Evolutionary conservation across 2,113 vertebrate genomes (phyloP), one percentile per base, ranked within the genome.

Genomic region (Megaleporinus macrocephalus): DNA sequence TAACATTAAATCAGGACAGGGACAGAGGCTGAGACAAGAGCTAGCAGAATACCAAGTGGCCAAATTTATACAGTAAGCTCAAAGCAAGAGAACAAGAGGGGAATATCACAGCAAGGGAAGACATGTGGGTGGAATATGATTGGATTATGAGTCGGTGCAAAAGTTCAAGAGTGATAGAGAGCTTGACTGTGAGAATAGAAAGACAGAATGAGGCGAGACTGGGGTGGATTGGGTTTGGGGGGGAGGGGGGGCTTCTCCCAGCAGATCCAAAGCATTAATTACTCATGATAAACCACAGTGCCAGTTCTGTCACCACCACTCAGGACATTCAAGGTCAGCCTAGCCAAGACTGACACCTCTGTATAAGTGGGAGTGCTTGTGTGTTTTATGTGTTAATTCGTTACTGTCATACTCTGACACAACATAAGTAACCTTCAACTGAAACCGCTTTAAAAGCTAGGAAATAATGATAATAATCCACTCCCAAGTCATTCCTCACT

Each of bases 251-350:
- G 29, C 4, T 41, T 74, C n/a, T 68, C 24, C 44, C 44, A 53
- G 36, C 62, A 81, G 71, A 81, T 6, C 61, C 74, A 22, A 49
- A 68, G 51, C 63, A 79, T 79, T 75, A 73, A 74, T 74, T 79
- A 79, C 76, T 70, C 63, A 82, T 80, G 62, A 77, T 85, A 85
- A 79, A 79, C 82, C 81, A 63, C 59, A 62, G 55, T 65, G 53
- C 41, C 26, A 36, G 44, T 59, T 22, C 75, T 79, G 74, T 74
- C 57, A 71, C 20, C 76, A 57, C 62, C 4, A 27, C 80, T 72
- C 61, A 79, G 77, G 59, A 65, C 72, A 80, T 55, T 76, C 73
- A 80, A 86, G 77, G 81, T 83, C 68, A 77, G 41, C 29, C 36
- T 15, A 66, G 63, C 61, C 1, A 0, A 63, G n/a, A 57, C 63